Conservation (phyloP, 2,797 vertebrate species). For the Odontamblyopus rebecca region DNA sequence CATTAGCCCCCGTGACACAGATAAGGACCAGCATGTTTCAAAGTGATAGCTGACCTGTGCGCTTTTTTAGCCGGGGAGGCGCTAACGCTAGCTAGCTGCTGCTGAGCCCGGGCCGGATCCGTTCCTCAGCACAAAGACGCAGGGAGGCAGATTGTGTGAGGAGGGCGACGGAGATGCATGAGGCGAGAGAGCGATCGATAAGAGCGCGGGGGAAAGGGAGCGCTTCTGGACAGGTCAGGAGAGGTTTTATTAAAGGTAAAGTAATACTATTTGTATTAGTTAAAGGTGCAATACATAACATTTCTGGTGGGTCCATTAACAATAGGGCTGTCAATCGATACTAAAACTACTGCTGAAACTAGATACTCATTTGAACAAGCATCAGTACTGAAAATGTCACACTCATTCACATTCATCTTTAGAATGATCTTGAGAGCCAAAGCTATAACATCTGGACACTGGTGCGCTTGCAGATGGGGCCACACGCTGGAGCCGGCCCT, state of each 20-base stretch:
- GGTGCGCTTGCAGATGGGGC: too few species aligned
- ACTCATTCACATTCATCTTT: too few species aligned
- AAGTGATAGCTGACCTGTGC: conserved; percentile 79
- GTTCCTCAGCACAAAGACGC: conserved; percentile 45
- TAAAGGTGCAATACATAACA: not conserved
- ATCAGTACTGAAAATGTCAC: too few species aligned
- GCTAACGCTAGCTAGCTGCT: conserved; percentile 37
- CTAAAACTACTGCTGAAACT: too few species aligned
- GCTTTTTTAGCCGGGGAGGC: conserved; percentile 60
- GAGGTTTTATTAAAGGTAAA: not conserved
- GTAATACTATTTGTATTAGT: not conserved
- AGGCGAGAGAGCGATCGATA: conserved; percentile 8
- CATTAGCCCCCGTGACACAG: conserved; percentile 74
- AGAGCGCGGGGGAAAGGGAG: not conserved
- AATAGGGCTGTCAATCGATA: too few species aligned
- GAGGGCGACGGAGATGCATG: not conserved
- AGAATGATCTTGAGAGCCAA: too few species aligned
- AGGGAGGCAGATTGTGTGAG: not conserved
- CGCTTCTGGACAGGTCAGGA: not conserved
- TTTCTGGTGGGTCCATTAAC: not conserved
- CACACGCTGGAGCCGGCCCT: too few species aligned
- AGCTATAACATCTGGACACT: too few species aligned
- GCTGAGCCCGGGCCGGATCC: conserved; percentile 30
- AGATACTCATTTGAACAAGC: too few species aligned
- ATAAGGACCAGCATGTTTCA: conserved; percentile 80